Evolutionary conservation across 2,113 vertebrate genomes (phyloP), one percentile per base, ranked within the genome.

Genomic region (Arizona elegans): DNA sequence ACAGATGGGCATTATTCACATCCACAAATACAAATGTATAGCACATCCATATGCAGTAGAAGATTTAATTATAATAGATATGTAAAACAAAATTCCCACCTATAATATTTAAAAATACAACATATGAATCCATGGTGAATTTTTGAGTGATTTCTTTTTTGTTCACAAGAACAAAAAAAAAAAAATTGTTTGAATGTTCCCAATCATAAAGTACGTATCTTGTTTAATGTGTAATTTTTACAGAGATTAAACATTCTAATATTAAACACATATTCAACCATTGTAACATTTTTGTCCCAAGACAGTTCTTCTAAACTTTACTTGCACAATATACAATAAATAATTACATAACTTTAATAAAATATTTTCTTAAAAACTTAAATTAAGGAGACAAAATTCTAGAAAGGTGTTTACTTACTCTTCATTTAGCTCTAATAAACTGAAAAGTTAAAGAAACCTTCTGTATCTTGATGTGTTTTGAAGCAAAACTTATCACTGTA

Each of bases 321-420:
- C 92, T 95, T 87, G 38, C 43, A 33, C 38, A 86, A 59, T 33
- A 6, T 94, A 38, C 9, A 38, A 38, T 12, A 43, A 26, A 43
- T 43, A 75, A 55, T 70, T 53, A 52, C 43, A 43, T 59, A 86
- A 86, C 1, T 65, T 90, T 43, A 33, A 58, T 26, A 33, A 53
- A 90, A 54, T 38, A 19, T 59, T 89, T 75, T 26, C 47, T 23
- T 12, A 94, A 94, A 96, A 95, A 94, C 21, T 96, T 90, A 2
- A 52, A 94, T 88, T 93, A 29, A 6, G 92, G 96, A 95, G 94
- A 38, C 92, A 97, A 98, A 97, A 94, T 97, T 97, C 93, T 93
- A n/a, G 0, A 97, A 98, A 97, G 95, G 90, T 96, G 29, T 92
- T 96, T 98, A 97, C 96, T 98, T 97, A 97, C 97, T 97, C 96